These are phyloP conservation scores for Nestor notabilis DNA, from an alignment of 2,113 vertebrate species.

Conservation along the genomic window DNA sequence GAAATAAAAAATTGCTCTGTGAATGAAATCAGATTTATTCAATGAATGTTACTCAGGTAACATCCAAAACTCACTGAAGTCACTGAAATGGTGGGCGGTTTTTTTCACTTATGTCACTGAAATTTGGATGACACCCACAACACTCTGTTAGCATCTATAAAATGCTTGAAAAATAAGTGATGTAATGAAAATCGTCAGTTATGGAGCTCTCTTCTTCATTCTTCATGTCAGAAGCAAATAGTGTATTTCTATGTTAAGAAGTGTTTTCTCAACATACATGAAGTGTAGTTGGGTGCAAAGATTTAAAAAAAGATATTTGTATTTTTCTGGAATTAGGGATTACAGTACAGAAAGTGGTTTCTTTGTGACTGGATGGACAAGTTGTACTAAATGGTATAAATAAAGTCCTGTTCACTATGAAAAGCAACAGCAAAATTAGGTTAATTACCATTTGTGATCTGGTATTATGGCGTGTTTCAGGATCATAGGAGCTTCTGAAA, in stretches of 20 bases:
- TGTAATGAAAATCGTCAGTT: neutral
- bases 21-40: neutral
- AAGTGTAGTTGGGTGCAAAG: neutral
- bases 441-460: neutral
- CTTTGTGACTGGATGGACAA: neutral
- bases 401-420: neutral
- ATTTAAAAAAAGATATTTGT: neutral
- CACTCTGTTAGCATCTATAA: slow-evolving; percentile 36
- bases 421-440: neutral
- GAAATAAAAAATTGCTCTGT: neutral
- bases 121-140: slow-evolving; percentile 26
- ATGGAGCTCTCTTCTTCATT: neutral
- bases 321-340: neutral
- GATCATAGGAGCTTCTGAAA: neutral
- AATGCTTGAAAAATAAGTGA: slow-evolving; percentile 57
- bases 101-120: slow-evolving; percentile 47
- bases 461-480: neutral
- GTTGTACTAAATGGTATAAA: neutral
- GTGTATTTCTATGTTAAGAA: neutral
- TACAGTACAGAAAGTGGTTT: neutral
- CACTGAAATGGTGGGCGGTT: neutral
- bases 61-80: neutral
- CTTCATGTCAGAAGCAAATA: slow-evolving; percentile 1
- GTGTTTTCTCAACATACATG: neutral
- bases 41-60: neutral